Base-by-base conservation (phyloP, 2,797 vertebrate species). In the Eleutherodactylus coqui region DNA sequence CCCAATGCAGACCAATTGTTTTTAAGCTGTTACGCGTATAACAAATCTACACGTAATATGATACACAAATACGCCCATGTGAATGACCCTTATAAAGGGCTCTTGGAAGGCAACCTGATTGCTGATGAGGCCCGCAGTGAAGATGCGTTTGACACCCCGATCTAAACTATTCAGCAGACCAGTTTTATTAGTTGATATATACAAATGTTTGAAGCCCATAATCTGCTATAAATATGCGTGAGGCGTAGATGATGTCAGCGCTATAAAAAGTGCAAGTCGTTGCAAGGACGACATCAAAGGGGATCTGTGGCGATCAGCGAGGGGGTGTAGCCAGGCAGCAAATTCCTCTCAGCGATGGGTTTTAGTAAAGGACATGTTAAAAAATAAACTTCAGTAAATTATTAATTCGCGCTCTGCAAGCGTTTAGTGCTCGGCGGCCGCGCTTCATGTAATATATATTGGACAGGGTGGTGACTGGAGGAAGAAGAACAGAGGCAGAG, bases 161-260 rank as follows among this genome's bases (percentile, higher is more conserved):
- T 27, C 10, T 17, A 69, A 69, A 34, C 11, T 27, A 19, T 51
- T 49, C 53, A 47, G 21, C 11, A 80, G 27, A 36, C 3, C 5
- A 24, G 19, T 53, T 82, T 72, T 55, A 64, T 72, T n/a, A 32
- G 49, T 47, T 69, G 11, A 51, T 69, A 1, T 75, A 32, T 75
- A 6, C n/a, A 49, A 49, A n/a, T n/a, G 27, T 2, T 29, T 49
- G 45, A 49, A 75, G 17, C 0, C 14, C n/a, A 72, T 27, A 0
- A 49, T 29, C 3, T 47, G 21, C 36, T 9, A 43, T 49, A 49
- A 49, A 17, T 49, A 49, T 45, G 10, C 2, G 1, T 29, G 16
- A 73, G 27, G 14, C 45, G 38, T 27, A 43, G 7, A 73, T 16
- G 27, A 16, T 19, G 24, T 72, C 69, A n/a, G 69, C 38, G n/a